phyloP scores from a whole-genome alignment of 2,797 vertebrate genomes.

The Sebastes vulpes region DNA sequence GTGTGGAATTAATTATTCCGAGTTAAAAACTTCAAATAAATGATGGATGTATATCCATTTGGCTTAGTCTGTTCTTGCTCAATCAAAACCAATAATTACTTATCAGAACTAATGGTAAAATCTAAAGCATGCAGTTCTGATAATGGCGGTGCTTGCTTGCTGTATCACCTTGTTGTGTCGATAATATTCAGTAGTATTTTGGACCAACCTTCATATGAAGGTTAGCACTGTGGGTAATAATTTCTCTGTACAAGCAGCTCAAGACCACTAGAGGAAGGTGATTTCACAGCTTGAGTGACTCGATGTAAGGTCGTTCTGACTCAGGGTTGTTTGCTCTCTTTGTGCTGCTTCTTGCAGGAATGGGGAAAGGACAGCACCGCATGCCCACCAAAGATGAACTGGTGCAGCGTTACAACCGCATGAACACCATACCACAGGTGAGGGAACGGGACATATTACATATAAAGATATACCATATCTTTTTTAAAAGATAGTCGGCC shows the following conservation, averaged over 20 bases:
- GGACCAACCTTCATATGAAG: constrained; percentile 26
- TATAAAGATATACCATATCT: background rate
- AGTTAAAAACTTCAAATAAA: background rate
- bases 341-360: constrained; percentile 86
- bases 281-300: constrained; percentile 42
- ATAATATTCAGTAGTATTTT: background rate
- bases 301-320: constrained; percentile 32
- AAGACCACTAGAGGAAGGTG: constrained; percentile 8
- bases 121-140: background rate
- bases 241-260: constrained; percentile 20
- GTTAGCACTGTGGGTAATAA: constrained; percentile 15
- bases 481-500: background rate
- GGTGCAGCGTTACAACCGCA: constrained; percentile 97
- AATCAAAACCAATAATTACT: background rate
- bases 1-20: background rate
- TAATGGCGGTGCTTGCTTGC: background rate
- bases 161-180: background rate
- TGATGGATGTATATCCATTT: background rate
- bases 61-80: background rate
- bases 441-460: background rate
- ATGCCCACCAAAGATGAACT: constrained; percentile 99
- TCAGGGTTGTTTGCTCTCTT: constrained; percentile 24
- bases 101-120: background rate
- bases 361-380: constrained; percentile 99
- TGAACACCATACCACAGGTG: constrained; percentile 99